Percentiles rank a stretch among this genome's conserved stretches.
These are phyloP conservation scores for Zoanthus sansibaricus DNA, from an alignment of 92 coral and sea anemone genomes.

Conservation along the genomic window DNA sequence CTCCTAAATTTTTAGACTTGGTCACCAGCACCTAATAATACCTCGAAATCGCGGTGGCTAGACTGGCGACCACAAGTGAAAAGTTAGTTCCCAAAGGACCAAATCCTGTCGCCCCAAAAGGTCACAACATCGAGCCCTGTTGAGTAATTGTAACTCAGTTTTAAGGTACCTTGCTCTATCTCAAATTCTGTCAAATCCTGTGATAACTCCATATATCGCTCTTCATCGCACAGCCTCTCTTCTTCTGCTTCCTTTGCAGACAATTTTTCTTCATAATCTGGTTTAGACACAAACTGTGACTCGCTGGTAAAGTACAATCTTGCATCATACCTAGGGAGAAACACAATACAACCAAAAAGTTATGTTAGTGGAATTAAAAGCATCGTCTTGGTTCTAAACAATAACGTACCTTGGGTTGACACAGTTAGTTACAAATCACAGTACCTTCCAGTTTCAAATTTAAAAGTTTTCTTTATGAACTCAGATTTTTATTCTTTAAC, in stretches of 20 bases:
- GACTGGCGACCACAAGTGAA: too few relatives aligned
- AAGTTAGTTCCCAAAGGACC: too few relatives aligned
- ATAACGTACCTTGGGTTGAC: background rate
- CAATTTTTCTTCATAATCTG: conserved; percentile 38
- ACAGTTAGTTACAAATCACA: background rate
- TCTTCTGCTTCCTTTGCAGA: conserved; percentile 77
- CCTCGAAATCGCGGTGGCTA: too few relatives aligned
- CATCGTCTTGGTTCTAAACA: background rate
- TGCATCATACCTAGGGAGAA: conserved; percentile 88
- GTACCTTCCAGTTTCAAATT: background rate
- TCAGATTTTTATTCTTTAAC: too few relatives aligned
- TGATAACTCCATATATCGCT: conserved; percentile 86
- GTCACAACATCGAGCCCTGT: too few relatives aligned
- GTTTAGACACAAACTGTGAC: conserved; percentile 74
- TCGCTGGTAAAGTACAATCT: conserved; percentile 88
- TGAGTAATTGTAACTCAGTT: background rate
- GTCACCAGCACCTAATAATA: too few relatives aligned
- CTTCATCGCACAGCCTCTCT: conserved; percentile 89
- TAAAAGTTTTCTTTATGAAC: too few relatives aligned
- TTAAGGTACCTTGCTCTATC: conserved; percentile 67
- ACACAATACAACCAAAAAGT: conserved; percentile 13
- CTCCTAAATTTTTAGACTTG: too few relatives aligned
- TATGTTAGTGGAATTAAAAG: background rate
- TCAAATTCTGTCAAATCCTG: conserved; percentile 77
- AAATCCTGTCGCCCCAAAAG: too few relatives aligned